phyloP scores from a whole-genome alignment of 2,888 invertebrate genomes.

The Julus scanicus region DNA sequence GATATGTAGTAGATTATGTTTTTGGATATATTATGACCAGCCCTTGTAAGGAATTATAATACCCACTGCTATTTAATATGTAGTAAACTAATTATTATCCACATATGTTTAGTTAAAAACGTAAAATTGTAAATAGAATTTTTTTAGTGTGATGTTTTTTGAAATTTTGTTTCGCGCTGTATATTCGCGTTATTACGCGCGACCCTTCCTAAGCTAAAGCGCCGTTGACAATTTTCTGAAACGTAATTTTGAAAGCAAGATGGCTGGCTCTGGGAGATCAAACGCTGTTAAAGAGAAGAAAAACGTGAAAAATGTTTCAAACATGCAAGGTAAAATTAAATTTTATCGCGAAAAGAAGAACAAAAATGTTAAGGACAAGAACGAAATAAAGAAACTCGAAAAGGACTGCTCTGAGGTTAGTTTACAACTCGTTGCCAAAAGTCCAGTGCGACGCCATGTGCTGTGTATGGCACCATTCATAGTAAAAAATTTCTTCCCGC shows the following conservation, averaged over 20 bases:
- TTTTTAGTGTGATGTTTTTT: too few relatives aligned
- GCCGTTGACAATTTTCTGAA: too few relatives aligned
- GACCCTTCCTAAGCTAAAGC: too few relatives aligned
- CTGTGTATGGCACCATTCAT: not conserved
- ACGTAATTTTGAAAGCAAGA: not conserved
- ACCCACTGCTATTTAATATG: too few relatives aligned
- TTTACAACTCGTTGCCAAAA: not conserved
- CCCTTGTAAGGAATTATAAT: too few relatives aligned
- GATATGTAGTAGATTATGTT: too few relatives aligned
- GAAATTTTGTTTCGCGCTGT: too few relatives aligned
- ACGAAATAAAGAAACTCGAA: constrained; percentile 21
- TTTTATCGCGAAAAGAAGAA: not conserved
- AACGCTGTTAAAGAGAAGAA: not conserved
- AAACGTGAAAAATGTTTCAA: not conserved
- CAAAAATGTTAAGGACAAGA: not conserved
- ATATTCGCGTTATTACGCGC: too few relatives aligned
- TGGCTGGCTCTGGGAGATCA: not conserved
- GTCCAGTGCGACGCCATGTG: not conserved
- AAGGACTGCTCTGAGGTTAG: not conserved
- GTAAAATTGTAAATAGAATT: too few relatives aligned
- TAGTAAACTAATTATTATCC: too few relatives aligned
- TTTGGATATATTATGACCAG: too few relatives aligned
- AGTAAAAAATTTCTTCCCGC: not conserved
- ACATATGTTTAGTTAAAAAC: too few relatives aligned
- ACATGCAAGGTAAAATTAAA: not conserved